phyloP scores from a whole-genome alignment of 2,113 vertebrate genomes.

The Nerophis lumbriciformis region DNA sequence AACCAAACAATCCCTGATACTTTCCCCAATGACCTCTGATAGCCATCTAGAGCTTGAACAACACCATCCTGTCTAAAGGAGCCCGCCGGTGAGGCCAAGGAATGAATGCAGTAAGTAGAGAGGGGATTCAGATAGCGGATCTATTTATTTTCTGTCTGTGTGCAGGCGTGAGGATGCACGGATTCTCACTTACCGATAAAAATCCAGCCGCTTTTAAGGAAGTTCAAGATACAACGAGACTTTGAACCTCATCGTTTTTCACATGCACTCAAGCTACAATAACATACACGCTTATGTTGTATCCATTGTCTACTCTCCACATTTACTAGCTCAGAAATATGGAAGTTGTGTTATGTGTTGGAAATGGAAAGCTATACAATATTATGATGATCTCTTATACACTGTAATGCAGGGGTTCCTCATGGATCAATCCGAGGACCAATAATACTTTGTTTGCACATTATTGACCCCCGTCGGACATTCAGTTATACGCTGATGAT shows the following conservation, averaged over 20 bases:
- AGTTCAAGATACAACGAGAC: conserved; percentile 23
- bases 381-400: too few species aligned
- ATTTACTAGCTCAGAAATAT: neutral
- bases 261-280: too few species aligned
- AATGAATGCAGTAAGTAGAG: conserved; percentile 35
- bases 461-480: too few species aligned
- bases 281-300: conserved; percentile 20
- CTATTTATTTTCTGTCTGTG: conserved; percentile 43
- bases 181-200: conserved; percentile 15
- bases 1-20: conserved; percentile 63
- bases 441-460: too few species aligned
- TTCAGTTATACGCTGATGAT: too few species aligned
- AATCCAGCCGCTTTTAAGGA: conserved; percentile 17
- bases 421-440: too few species aligned
- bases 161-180: conserved; percentile 40
- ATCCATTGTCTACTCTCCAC: conserved; percentile 44
- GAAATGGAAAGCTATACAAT: neutral
- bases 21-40: conserved; percentile 59
- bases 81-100: conserved; percentile 18
- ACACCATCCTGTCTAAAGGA: conserved; percentile 59
- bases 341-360: neutral
- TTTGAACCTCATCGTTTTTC: neutral
- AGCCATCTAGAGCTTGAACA: conserved; percentile 74
- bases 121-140: conserved; percentile 49
- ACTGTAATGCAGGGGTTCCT: too few species aligned